Percentiles rank a stretch among this genome's conserved stretches.
phyloP scores from a whole-genome alignment of 2,797 vertebrate genomes.

The Acanthurus leucopareius region DNA sequence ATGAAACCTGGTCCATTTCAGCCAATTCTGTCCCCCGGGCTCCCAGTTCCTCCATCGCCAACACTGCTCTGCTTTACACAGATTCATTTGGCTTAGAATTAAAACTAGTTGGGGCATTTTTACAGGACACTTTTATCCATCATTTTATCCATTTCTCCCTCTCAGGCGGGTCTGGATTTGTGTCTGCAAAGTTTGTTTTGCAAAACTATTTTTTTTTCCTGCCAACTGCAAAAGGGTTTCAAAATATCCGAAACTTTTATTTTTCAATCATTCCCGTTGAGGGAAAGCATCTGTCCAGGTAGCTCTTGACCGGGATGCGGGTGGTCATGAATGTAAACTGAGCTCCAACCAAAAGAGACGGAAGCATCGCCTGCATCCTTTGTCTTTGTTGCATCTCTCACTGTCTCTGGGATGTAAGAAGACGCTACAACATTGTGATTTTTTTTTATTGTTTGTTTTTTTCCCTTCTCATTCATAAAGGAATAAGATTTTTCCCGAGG shows the following conservation, averaged over 20 bases:
- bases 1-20: slow-evolving; percentile 82
- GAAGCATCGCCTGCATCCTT: slow-evolving; percentile 58
- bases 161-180: slow-evolving; percentile 23
- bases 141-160: neutral
- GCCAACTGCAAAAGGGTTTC: slow-evolving; percentile 23
- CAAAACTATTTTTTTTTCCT: neutral
- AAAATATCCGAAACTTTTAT: neutral
- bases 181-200: neutral
- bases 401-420: slow-evolving; percentile 67
- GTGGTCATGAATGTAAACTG: slow-evolving; percentile 44
- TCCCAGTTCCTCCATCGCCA: slow-evolving; percentile 69
- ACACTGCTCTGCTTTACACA: slow-evolving; percentile 53
- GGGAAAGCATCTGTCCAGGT: slow-evolving; percentile 23
- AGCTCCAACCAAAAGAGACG: slow-evolving; percentile 40
- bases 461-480: slow-evolving; percentile 21
- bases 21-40: slow-evolving; percentile 70
- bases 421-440: neutral
- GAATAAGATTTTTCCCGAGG: slow-evolving; percentile 29
- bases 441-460: neutral
- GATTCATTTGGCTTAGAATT: slow-evolving; percentile 44
- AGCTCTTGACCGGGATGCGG: slow-evolving; percentile 19
- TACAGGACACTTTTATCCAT: slow-evolving; percentile 52
- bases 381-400: slow-evolving; percentile 50
- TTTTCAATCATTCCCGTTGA: neutral
- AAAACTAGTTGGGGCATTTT: slow-evolving; percentile 48